These are phyloP conservation scores for Paramormyrops kingsleyae DNA, from an alignment of 2,113 vertebrate species.

Conservation along the genomic window DNA sequence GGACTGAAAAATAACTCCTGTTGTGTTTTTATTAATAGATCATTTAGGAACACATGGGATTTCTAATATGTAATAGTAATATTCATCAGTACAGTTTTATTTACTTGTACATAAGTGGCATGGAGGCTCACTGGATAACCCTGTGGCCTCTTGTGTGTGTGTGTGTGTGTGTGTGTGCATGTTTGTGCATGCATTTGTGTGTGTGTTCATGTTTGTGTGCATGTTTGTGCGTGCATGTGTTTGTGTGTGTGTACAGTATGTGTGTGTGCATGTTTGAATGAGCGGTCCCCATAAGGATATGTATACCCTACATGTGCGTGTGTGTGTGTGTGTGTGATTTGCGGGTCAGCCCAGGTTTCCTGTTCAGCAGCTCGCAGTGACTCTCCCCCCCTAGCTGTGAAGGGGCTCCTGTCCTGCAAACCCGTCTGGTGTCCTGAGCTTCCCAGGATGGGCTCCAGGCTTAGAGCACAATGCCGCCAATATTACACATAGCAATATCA, in stretches of 20 bases:
- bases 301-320: too few relatives aligned
- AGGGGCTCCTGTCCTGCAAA: not conserved
- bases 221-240: not conserved
- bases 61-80: not conserved
- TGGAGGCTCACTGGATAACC: not conserved
- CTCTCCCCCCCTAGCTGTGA: not conserved
- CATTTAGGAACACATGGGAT: not conserved
- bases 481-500: not conserved
- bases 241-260: not conserved
- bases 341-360: not conserved
- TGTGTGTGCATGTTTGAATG: not conserved
- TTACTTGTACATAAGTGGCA: not conserved
- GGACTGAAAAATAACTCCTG: not conserved
- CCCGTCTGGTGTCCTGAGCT: not conserved
- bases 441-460: not conserved
- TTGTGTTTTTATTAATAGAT: slow-evolving; percentile 1
- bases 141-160: not conserved
- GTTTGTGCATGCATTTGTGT: not conserved
- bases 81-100: not conserved
- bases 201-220: not conserved
- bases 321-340: not conserved
- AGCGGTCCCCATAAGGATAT: too few relatives aligned
- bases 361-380: not conserved
- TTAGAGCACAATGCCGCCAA: not conserved
- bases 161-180: not conserved